Base-by-base conservation (phyloP, 2,113 vertebrate species). In the Microtus oregoni region DNA sequence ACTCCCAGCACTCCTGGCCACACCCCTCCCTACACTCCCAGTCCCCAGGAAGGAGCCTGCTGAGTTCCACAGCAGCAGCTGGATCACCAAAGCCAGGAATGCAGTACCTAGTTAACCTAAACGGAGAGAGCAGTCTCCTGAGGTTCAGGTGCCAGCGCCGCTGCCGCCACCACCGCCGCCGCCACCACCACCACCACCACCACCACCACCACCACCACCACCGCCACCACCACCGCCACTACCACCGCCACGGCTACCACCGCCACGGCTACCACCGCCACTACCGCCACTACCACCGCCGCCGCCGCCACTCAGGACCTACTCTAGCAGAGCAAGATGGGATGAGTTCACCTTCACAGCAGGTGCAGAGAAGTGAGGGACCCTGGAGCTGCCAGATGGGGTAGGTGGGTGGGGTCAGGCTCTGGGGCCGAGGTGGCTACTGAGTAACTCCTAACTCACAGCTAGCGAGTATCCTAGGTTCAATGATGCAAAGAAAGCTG, bases 311-410 rank as follows among this genome's bases (percentile, higher is more conserved):
- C 50, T 22, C 15, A 86, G 61, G 83, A 35, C 19, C 3, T 0
- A 20, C 35, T 89, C 73, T 55, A n/a, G 6, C 20, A 67, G 75
- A 77, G 30, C 0, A 3, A 4, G 87, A 26, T 26, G 4, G 26
- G 28, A 38, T 13, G 26, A 32, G 28, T 41, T 15, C 44, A 58
- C 83, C 8, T 3, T 15, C 65, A n/a, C 73, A 2, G 14, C 7
- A 26, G 5, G 8, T 11, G 35, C 86, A 88, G 47, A 19, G 47
- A 26, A 72, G 35, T 14, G 32, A 65, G 47, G 20, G 50, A 19
- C 5, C 50, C 3, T 1, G 1, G 1, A 3, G 10, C 10, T 38
- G 22, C 41, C 52, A 11, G 20, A 44, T 24, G 22, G 12, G 5
- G 81, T 10, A 41, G 83, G 17, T 22, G 4, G 4, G 35, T 32